phyloP scores from a whole-genome alignment of 2,888 invertebrate genomes.

The Drosophila aldrichi region DNA sequence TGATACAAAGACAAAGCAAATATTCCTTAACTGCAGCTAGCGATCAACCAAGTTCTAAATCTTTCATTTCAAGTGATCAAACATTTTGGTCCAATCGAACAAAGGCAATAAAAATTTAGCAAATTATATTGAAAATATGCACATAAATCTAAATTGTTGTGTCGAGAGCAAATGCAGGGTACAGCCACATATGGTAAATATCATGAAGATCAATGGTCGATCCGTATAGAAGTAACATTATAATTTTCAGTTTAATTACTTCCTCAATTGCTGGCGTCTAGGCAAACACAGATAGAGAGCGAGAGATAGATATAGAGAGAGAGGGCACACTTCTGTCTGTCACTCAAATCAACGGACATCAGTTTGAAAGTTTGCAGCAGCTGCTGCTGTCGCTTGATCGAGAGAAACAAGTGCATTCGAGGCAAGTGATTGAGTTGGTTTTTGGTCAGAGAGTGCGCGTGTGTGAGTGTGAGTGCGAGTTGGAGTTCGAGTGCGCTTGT shows the following conservation, averaged over 20 bases:
- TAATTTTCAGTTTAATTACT: slow-evolving; percentile 55
- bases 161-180: slow-evolving; percentile 10
- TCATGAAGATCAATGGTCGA: slow-evolving; percentile 44
- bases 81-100: slow-evolving; percentile 34
- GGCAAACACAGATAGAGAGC: neutral
- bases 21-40: neutral
- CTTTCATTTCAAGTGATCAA: slow-evolving; percentile 22
- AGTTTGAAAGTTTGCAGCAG: slow-evolving; percentile 59
- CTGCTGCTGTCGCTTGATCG: slow-evolving; percentile 3
- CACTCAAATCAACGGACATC: slow-evolving; percentile 41
- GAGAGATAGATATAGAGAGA: neutral
- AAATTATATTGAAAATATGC: slow-evolving; percentile 31
- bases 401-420: slow-evolving; percentile 53
- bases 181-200: slow-evolving; percentile 47
- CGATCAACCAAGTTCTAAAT: neutral
- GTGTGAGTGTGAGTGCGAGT: slow-evolving; percentile 19
- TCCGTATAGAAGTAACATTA: slow-evolving; percentile 33
- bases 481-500: slow-evolving; percentile 6
- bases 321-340: slow-evolving; percentile 30
- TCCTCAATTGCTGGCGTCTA: slow-evolving; percentile 59
- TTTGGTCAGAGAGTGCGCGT: slow-evolving; percentile 31
- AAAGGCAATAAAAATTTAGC: slow-evolving; percentile 40
- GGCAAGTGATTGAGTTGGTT: slow-evolving; percentile 26
- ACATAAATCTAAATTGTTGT: slow-evolving; percentile 76
- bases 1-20: neutral